Conservation (phyloP, 2,113 vertebrate genomes). For the Eclectus roratus region DNA sequence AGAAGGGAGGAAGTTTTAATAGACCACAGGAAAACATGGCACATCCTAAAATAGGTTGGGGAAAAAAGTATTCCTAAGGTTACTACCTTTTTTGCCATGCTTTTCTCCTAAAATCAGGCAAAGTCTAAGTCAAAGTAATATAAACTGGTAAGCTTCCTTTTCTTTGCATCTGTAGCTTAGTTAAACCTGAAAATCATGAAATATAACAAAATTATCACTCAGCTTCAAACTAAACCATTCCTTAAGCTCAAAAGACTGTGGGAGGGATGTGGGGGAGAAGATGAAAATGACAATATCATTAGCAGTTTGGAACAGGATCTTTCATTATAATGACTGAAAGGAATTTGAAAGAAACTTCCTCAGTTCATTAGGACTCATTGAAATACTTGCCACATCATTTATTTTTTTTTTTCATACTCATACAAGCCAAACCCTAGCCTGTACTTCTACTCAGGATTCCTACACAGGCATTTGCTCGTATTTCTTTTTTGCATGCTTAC, state of each 20-base stretch:
- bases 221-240: background rate
- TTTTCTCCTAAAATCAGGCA: background rate
- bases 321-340: background rate
- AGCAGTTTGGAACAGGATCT: background rate
- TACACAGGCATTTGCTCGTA: background rate
- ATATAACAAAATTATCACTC: background rate
- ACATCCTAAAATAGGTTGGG: background rate
- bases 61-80: background rate
- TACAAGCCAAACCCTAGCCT: background rate
- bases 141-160: background rate
- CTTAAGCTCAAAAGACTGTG: background rate
- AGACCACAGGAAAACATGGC: background rate
- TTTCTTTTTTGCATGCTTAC: background rate
- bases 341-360: background rate
- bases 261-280: background rate
- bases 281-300: background rate
- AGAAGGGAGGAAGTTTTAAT: background rate
- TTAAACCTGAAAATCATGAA: background rate
- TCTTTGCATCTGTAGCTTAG: background rate
- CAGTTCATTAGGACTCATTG: background rate
- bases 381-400: background rate
- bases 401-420: background rate
- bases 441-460: background rate
- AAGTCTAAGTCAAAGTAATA: background rate
- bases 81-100: background rate